These are phyloP conservation scores for Thereuonema tuberculata DNA, from an alignment of 1,140 invertebrate genomes.

Conservation along the genomic window DNA sequence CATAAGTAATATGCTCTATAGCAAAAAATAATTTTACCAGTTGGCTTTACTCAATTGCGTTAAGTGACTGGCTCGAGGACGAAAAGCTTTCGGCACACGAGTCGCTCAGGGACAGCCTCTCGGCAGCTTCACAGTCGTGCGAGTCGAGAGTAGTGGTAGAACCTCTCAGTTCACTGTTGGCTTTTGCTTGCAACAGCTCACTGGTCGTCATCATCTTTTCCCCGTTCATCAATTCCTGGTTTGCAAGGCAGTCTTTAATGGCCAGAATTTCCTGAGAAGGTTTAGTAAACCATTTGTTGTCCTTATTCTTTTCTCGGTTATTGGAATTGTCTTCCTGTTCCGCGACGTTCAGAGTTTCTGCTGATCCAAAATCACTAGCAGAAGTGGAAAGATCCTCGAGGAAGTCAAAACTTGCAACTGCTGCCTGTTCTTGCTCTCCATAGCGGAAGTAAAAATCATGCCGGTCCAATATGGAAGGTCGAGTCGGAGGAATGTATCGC, in stretches of 20 bases:
- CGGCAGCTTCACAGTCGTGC: slow-evolving; percentile 23
- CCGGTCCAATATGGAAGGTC: slow-evolving; percentile 54
- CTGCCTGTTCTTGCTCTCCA: slow-evolving; percentile 58
- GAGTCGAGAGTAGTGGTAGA: slow-evolving; percentile 12
- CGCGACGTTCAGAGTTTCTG: slow-evolving; percentile 20
- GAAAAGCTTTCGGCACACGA: slow-evolving; percentile 30
- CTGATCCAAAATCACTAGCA: slow-evolving; percentile 18
- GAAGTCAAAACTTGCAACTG: slow-evolving; percentile 62
- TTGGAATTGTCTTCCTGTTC: neutral
- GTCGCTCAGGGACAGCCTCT: slow-evolving; percentile 28
- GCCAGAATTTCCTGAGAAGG: neutral
- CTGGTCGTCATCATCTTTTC: no score
- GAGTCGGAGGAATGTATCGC: slow-evolving; percentile 33
- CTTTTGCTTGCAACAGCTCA: neutral
- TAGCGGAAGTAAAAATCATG: slow-evolving; percentile 58
- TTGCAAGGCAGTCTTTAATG: no score
- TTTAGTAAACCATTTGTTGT: neutral
- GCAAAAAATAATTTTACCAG: neutral
- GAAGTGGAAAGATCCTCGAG: slow-evolving; percentile 47
- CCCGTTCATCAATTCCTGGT: no score
- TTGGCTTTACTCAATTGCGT: neutral
- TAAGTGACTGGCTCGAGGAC: slow-evolving; percentile 21
- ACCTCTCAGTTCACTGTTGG: neutral
- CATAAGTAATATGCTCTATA: no score
- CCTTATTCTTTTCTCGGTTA: neutral